A percentile compares a stretch with the other conserved stretches of the same genome.
phyloP scores from a whole-genome alignment of 2,888 invertebrate species.

The Pammene aurita region DNA sequence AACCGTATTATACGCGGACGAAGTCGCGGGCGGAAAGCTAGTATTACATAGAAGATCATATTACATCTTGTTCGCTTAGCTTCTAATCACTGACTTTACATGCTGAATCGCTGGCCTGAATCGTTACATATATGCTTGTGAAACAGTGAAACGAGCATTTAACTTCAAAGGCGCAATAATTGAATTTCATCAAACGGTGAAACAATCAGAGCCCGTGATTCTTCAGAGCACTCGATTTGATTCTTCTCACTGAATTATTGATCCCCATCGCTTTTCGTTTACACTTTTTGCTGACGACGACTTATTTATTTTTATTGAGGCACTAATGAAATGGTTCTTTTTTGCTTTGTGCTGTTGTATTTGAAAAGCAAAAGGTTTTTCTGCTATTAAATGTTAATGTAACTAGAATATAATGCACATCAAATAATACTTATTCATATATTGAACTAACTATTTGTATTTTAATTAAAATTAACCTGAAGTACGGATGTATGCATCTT shows the following conservation, averaged over 20 bases:
- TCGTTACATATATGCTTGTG: neutral
- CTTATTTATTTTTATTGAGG: slow-evolving; percentile 7
- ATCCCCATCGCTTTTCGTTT: slow-evolving; percentile 3
- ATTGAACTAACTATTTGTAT: too few relatives aligned
- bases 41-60: too few relatives aligned
- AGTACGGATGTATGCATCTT: too few relatives aligned
- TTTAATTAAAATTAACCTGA: too few relatives aligned
- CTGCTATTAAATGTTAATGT: neutral
- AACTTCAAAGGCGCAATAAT: slow-evolving; percentile 11
- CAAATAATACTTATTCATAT: too few relatives aligned
- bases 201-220: slow-evolving; percentile 26
- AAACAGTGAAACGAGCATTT: neutral
- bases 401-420: too few relatives aligned
- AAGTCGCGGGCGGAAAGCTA: too few relatives aligned
- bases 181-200: slow-evolving; percentile 9
- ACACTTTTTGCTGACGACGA: neutral
- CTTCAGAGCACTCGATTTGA: slow-evolving; percentile 23
- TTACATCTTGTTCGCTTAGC: too few relatives aligned
- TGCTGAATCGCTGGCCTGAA: too few relatives aligned
- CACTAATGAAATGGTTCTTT: neutral
- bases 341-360: neutral
- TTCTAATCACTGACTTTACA: too few relatives aligned
- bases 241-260: slow-evolving; percentile 24
- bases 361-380: neutral
- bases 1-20: too few relatives aligned